Evolutionary conservation across 2,797 vertebrate genomes (phyloP).

Genomic region (Coreius guichenoti): DNA sequence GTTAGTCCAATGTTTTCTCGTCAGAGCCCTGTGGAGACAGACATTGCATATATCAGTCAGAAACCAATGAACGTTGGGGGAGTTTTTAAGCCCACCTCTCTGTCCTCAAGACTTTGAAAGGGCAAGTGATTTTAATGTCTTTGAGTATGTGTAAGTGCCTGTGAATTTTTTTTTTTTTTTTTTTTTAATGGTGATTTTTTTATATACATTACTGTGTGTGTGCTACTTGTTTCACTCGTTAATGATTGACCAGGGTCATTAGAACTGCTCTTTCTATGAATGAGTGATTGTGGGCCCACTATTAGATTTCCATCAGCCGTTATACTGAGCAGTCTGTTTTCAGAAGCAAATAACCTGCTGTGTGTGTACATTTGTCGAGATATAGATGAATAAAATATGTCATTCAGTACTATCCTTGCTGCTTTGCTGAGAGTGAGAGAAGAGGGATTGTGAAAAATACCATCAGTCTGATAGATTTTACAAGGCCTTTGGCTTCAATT

Average conservation of each 20-base stretch:
- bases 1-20: not conserved
- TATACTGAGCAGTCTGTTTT: not conserved
- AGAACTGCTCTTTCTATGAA: not conserved
- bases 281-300: not conserved
- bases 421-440: not conserved
- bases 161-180: not conserved
- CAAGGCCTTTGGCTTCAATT: constrained; percentile 5
- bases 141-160: not conserved
- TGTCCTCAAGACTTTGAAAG: not conserved
- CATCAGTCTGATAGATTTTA: not conserved
- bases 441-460: not conserved
- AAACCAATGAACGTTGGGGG: not conserved
- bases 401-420: not conserved
- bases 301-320: not conserved
- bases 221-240: not conserved
- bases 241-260: constrained; percentile 7
- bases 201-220: not conserved
- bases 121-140: not conserved
- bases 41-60: not conserved
- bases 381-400: not conserved
- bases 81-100: constrained; percentile 2
- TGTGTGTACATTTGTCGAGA: not conserved
- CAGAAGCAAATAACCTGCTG: not conserved
- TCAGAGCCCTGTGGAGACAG: not conserved
- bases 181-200: not conserved